These are phyloP conservation scores for Tetramorium bicarinatum DNA, from an alignment of 2,888 invertebrate species.

Conservation along the genomic window DNA sequence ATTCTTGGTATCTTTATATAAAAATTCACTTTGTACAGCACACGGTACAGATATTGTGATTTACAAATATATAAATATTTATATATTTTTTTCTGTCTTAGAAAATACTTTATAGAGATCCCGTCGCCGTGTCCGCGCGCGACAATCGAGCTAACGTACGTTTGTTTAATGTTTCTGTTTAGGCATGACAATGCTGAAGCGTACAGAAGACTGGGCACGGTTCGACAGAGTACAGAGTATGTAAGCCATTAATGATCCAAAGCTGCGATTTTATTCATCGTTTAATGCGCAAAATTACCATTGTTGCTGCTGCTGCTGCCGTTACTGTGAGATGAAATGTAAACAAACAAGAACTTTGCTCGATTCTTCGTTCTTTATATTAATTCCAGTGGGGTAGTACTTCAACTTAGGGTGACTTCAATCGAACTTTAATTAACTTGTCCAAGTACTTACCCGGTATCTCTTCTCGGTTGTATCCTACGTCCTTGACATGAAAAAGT, in stretches of 20 bases:
- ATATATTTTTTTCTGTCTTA: slow-evolving; percentile 50
- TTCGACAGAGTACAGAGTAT: not conserved
- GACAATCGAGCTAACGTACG: not conserved
- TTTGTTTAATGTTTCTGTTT: slow-evolving; percentile 10
- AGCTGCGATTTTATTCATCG: slow-evolving; percentile 14
- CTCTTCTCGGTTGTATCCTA: not conserved
- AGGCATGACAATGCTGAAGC: not conserved
- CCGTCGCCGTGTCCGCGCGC: slow-evolving; percentile 26
- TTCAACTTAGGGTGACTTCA: not conserved
- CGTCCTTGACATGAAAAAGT: not conserved
- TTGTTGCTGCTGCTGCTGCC: not conserved
- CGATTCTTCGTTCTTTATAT: not conserved
- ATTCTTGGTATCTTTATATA: slow-evolving; percentile 38
- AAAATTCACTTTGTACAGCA: slow-evolving; percentile 67
- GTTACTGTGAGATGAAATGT: not conserved
- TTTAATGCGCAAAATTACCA: slow-evolving; percentile 21
- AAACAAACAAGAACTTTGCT: not conserved
- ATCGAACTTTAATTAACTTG: not conserved
- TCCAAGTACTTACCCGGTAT: too few relatives aligned
- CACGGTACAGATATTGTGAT: slow-evolving; percentile 48
- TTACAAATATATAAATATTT: not conserved
- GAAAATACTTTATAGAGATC: slow-evolving; percentile 56
- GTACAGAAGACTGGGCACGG: not conserved
- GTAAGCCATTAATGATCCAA: not conserved
- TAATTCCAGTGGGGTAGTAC: not conserved